A percentile compares a stretch with the other conserved stretches of the same genome.
Evolutionary conservation across 1,140 invertebrate genomes (phyloP).

Genomic region (Ceratina japonica): DNA sequence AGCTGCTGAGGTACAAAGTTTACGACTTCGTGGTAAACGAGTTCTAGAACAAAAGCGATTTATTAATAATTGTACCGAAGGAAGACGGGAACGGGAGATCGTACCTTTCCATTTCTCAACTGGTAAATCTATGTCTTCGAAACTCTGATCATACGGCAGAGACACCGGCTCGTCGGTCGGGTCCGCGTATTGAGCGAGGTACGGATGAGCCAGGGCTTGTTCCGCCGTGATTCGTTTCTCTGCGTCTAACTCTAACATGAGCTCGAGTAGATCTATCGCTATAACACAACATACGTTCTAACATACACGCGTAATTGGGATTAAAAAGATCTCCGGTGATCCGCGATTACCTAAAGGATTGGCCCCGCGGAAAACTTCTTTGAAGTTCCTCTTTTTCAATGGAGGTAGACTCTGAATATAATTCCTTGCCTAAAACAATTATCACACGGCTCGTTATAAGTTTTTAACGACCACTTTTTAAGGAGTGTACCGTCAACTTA

Average conservation of each 20-base stretch:
- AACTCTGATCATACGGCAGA: constrained; percentile 94
- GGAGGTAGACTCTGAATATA: constrained; percentile 96
- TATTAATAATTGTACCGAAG: constrained; percentile 11
- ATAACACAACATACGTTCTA: constrained; percentile 41
- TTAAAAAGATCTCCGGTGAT: background rate
- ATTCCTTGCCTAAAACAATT: constrained; percentile 90
- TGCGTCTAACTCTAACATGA: constrained; percentile 97
- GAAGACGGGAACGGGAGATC: background rate
- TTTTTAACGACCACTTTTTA: too few relatives aligned
- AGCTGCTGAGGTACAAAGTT: constrained; percentile 86
- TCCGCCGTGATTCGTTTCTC: constrained; percentile 96
- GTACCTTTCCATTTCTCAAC: constrained; percentile 96
- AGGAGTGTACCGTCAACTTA: too few relatives aligned
- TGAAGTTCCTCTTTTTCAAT: constrained; percentile 94
- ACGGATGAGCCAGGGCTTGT: constrained; percentile 94
- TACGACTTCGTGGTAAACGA: constrained; percentile 88
- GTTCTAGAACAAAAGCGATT: constrained; percentile 79
- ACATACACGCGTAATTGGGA: too few relatives aligned
- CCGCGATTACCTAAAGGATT: constrained; percentile 88
- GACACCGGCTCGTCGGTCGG: constrained; percentile 95
- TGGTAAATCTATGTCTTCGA: constrained; percentile 95
- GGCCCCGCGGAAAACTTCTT: constrained; percentile 93
- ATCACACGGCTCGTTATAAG: too few relatives aligned
- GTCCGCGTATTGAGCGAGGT: constrained; percentile 94
- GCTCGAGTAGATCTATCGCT: constrained; percentile 96